Evolutionary conservation across 2,113 vertebrate species (phyloP), one percentile per base, ranked within the genome.

Genomic region (Zapus hudsonius): DNA sequence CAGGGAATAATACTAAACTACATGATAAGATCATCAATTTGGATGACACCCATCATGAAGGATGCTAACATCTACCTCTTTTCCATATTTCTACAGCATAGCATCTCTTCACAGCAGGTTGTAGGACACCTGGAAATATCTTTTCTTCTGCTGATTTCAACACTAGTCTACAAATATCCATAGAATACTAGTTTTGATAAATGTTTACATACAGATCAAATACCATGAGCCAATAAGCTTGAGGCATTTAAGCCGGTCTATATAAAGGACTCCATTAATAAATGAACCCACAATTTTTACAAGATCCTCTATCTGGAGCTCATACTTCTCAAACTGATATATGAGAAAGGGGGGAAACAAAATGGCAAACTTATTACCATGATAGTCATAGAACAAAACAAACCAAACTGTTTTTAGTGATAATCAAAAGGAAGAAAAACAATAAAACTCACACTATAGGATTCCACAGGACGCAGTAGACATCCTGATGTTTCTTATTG

Each of bases 21-120:
- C 96, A 79, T 73, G 89, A 97, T 96, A 97, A 69, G 38, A 44
- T 96, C 97, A 98, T 98, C 98, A 98, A 98, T 98, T 96, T 98
- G 94, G 95, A 96, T 93, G 73, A 94, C 92, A 98, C 95, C 96
- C 11, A 96, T 89, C 96, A 97, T 92, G 93, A 97, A 96, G 84
- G 70, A 89, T 90, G 52, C n/a, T 94, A 83, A 82, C 2, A 25
- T 70, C 91, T 31, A 91, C 82, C n/a, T 84, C 61, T 96, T 94
- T 25, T 70, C 92, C 91, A 93, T 69, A 85, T 10, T 9, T 19
- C 70, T 80, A 80, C 74, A 72, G 84, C 52, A 96, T 42, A 96
- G 93, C 23, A 85, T 73, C 42, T 93, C 66, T 92, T 94, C 87
- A 88, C 19, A 76, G 74, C 11, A 72, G 25, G 31, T 69, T 90